phyloP scores from a whole-genome alignment of 2,888 invertebrate genomes.

The Tanytarsus gracilentus region DNA sequence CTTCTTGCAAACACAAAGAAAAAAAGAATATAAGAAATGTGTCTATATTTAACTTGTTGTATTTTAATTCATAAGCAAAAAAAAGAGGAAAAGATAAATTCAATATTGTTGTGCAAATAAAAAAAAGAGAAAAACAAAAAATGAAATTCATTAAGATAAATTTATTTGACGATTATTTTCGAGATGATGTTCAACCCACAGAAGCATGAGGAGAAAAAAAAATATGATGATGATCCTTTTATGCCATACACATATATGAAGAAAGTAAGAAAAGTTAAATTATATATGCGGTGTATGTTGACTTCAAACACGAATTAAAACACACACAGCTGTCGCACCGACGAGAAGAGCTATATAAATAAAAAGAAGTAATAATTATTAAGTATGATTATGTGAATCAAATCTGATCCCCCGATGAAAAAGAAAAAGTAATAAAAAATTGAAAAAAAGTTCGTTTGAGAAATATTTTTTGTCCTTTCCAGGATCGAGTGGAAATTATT shows the following conservation, averaged over 20 bases:
- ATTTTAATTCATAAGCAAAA: background rate
- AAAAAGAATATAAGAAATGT: background rate
- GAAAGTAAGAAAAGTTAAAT: no score
- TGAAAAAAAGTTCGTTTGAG: no score
- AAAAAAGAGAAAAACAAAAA: background rate
- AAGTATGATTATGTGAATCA: no score
- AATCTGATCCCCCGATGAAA: no score
- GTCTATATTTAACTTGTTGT: slow-evolving; percentile 17
- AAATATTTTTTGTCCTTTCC: no score
- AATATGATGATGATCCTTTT: background rate
- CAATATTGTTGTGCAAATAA: slow-evolving; percentile 10
- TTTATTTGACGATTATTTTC: slow-evolving; percentile 1
- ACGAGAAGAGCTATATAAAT: no score
- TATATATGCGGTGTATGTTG: slow-evolving; percentile 1
- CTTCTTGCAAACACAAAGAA: no score
- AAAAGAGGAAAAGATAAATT: background rate
- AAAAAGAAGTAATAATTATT: no score
- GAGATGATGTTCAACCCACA: background rate
- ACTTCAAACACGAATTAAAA: background rate
- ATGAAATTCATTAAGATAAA: background rate
- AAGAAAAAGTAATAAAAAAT: no score
- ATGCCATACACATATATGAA: background rate
- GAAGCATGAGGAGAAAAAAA: background rate
- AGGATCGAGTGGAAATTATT: no score
- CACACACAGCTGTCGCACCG: no score